Base-by-base conservation (phyloP, 2,797 vertebrate species). In the Caiman crocodilus region DNA sequence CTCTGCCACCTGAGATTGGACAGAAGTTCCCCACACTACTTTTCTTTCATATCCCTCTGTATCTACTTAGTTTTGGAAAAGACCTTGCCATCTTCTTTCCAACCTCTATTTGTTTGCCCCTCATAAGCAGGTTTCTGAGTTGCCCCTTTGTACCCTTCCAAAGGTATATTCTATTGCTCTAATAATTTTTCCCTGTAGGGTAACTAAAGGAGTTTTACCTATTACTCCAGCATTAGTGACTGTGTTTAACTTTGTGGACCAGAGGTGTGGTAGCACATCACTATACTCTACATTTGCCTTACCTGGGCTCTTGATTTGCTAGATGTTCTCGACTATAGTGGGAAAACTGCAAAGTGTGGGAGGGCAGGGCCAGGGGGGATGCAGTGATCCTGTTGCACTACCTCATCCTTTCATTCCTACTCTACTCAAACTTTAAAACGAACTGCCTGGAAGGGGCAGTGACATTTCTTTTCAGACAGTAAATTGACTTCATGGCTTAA, bases 271-370 rank as follows among this genome's bases (percentile, higher is more conserved):
- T 13, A 89, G 73, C 79, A 85, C 80, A 80, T 20, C 57, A 58
- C 32, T 85, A 78, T 91, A 83, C 71, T 76, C 18, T 35, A 85
- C 57, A 78, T 93, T 92, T 92, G 6, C 21, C 91, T 85, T 90
- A 82, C 32, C 18, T 76, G 57, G 3, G 5, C 90, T 76, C 17
- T 11, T 73, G 80, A 78, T 1, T 78, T 89, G 83, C 60, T 89
- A 10, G 6, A 56, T 2, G 0, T 75, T 87, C 23, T 17, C 71
- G 32, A 3, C 71, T 81, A 58, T 17, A 61, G 4, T 63, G 32
- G 75, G 56, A 59, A 28, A 32, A 32, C 28, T 90, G 15, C 1
- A 91, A 90, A 50, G 42, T 50, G 42, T 7, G 10, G 10, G 42
- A 10, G 42, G 42, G 9, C 42, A 50, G 42, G 42, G 42, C 3